A percentile compares a stretch with the other conserved stretches of the same genome.
Conservation (phyloP, 2,888 invertebrate species). For the Strigamia maritima region DNA sequence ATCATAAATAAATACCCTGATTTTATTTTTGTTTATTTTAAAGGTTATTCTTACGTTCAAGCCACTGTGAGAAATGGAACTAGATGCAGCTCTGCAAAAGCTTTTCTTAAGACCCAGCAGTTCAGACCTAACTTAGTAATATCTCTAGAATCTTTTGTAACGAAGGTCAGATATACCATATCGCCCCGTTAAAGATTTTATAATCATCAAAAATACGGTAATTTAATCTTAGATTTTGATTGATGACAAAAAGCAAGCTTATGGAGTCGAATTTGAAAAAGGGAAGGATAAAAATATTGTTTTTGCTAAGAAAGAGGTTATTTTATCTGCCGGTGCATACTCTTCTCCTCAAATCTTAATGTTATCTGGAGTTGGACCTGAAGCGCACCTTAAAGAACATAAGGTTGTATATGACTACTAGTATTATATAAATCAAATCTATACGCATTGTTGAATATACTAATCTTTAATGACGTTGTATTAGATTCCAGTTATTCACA, state of each 20-base stretch:
- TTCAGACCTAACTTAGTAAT: neutral
- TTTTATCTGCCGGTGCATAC: neutral
- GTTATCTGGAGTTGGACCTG: neutral
- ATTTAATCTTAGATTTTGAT: neutral
- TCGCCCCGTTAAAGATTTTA: too few species aligned
- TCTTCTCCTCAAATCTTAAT: neutral
- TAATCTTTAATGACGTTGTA: too few species aligned
- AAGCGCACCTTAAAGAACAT: neutral
- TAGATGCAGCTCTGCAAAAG: neutral
- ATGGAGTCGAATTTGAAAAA: neutral
- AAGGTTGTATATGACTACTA: too few species aligned
- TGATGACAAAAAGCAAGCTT: neutral
- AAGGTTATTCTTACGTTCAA: neutral
- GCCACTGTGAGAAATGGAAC: neutral
- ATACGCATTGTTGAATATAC: too few species aligned
- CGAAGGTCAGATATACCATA: neutral
- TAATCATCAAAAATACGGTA: too few species aligned
- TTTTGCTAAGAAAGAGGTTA: neutral
- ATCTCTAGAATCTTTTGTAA: neutral
- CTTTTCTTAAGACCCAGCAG: neutral
- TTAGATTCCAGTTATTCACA: neutral
- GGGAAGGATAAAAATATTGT: neutral
- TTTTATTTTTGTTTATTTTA: too few species aligned
- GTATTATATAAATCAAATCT: too few species aligned
- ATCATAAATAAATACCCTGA: neutral